phyloP scores from a whole-genome alignment of 1,140 invertebrate genomes.

The Drosophila guanche region DNA sequence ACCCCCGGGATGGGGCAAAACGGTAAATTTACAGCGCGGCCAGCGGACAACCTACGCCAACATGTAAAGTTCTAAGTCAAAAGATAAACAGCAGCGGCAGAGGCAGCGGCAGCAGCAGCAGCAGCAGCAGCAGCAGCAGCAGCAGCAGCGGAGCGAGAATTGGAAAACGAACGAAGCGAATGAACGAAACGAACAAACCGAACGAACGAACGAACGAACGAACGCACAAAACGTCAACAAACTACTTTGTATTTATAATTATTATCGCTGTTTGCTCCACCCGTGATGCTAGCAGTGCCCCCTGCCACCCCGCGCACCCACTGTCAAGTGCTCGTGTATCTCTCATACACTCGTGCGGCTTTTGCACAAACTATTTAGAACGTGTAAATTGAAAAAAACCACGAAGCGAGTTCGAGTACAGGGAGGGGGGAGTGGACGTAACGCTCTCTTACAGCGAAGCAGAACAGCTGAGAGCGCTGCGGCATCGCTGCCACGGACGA shows the following conservation, averaged over 20 bases:
- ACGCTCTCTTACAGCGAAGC: constrained; percentile 40
- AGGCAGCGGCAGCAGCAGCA: constrained; percentile 38
- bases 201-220: no score
- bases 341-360: constrained; percentile 43
- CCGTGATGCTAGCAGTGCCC: background rate
- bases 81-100: constrained; percentile 67
- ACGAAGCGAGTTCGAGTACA: background rate
- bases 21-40: constrained; percentile 73
- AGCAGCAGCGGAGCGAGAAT: constrained; percentile 1
- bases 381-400: constrained; percentile 78
- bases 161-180: background rate
- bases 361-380: constrained; percentile 67
- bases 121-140: constrained; percentile 14
- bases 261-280: constrained; percentile 57
- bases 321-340: constrained; percentile 59
- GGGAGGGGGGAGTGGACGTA: constrained; percentile 3
- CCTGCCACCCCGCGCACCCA: constrained; percentile 1
- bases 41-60: constrained; percentile 72
- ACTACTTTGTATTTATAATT: constrained; percentile 82
- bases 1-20: constrained; percentile 41
- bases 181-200: constrained; percentile 3
- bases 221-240: constrained; percentile 71
- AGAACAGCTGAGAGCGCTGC: constrained; percentile 14
- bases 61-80: constrained; percentile 79
- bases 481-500: constrained; percentile 65